Percentiles rank a stretch among this genome's conserved stretches.
These are phyloP conservation scores for Willowsia nigromaculata DNA, from an alignment of 2,888 invertebrate genomes.

Conservation along the genomic window DNA sequence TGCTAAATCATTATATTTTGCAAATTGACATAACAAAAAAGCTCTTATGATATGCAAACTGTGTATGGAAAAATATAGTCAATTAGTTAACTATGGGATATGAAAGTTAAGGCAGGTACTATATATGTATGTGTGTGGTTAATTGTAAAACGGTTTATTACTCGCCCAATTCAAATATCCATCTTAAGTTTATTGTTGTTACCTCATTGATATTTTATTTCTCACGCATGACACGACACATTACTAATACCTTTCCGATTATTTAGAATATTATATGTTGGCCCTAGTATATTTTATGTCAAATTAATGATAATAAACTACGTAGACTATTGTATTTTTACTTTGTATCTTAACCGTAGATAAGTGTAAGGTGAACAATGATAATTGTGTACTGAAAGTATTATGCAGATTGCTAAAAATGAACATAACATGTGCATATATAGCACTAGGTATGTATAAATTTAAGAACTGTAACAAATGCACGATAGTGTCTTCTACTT, in stretches of 20 bases:
- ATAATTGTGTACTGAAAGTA: not conserved
- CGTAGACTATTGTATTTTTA: not conserved
- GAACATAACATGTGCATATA: not conserved
- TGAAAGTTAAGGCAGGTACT: not conserved
- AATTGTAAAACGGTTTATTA: too few relatives aligned
- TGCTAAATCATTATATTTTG: conserved; percentile 33
- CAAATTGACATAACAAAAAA: not conserved
- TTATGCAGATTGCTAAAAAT: conserved; percentile 11
- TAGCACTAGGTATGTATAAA: not conserved
- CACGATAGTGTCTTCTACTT: conserved; percentile 33
- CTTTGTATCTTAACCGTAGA: not conserved
- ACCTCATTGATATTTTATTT: too few relatives aligned
- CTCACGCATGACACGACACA: too few relatives aligned
- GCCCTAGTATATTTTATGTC: not conserved
- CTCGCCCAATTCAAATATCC: too few relatives aligned
- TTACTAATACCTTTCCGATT: not conserved
- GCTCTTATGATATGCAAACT: not conserved
- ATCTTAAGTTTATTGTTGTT: too few relatives aligned
- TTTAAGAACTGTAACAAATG: not conserved
- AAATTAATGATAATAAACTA: not conserved
- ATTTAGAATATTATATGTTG: not conserved
- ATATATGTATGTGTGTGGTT: not conserved
- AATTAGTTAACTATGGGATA: not conserved
- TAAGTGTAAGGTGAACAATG: not conserved
- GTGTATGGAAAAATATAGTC: conserved; percentile 15